Evolutionary conservation across 2,113 vertebrate species (phyloP).

Genomic region (Orycteropus afer): DNA sequence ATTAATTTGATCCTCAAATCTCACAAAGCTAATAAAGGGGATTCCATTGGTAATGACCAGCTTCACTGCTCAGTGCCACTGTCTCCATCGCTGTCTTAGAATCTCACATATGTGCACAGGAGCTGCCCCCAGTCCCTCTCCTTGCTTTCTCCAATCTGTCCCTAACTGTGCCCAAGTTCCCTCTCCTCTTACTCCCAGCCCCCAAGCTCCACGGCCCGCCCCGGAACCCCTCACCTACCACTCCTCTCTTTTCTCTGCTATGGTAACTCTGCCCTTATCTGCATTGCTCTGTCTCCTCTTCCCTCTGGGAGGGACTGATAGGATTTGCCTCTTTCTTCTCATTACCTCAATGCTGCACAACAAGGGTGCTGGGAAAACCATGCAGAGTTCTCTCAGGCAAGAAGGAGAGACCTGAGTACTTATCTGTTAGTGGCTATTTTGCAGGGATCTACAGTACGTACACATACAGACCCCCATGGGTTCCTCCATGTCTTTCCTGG

Average conservation of each 20-base stretch:
- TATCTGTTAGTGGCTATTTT: neutral
- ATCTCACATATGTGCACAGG: accelerated
- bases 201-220: neutral
- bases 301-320: neutral
- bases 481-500: neutral
- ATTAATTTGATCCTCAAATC: neutral
- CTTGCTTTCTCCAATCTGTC: neutral
- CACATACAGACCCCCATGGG: neutral
- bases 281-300: neutral
- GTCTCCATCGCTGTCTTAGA: neutral
- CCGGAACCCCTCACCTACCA: neutral
- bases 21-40: neutral
- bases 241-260: neutral
- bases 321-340: neutral
- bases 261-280: neutral
- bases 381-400: neutral
- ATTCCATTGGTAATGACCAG: neutral
- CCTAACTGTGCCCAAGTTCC: neutral
- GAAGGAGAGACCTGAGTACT: neutral
- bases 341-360: neutral
- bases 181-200: neutral
- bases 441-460: neutral
- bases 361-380: neutral
- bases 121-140: neutral
- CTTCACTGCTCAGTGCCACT: neutral